phyloP scores from a whole-genome alignment of 1,140 invertebrate species.

The Caenorhabditis elegans region WBcel235 BX284602.5:8188501-8189000 shows the following conservation, averaged over 20 bases:
- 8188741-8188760: no score
- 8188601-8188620: background rate
- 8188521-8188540: background rate
- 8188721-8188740: no score
- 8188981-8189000: background rate
- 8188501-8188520: background rate
- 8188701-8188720: no score
- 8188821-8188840: no score
- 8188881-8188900: background rate
- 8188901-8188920: background rate
- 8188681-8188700: background rate
- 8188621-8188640: conserved; percentile 7
- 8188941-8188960: background rate
- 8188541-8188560: background rate
- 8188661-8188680: background rate
- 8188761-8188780: no score
- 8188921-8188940: background rate
- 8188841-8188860: no score
- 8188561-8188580: background rate
- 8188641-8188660: background rate
- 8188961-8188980: background rate
- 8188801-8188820: no score
- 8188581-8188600: background rate
- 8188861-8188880: no score
- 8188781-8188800: no score